A percentile compares a stretch with the other conserved stretches of the same genome.
Evolutionary conservation across 1,140 invertebrate genomes (phyloP).

Genomic region (Halictus rubicundus): DNA sequence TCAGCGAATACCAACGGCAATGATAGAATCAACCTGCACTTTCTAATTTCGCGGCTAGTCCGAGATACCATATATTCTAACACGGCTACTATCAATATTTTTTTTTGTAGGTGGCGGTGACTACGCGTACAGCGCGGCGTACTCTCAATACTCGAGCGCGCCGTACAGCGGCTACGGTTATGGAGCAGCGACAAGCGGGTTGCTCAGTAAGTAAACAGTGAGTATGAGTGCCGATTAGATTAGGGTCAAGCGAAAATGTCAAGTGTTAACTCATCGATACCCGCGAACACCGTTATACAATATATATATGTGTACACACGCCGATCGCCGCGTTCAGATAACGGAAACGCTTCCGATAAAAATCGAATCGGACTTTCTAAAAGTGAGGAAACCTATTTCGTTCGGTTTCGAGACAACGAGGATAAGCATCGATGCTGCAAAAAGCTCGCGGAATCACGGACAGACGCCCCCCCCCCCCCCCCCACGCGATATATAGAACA

Average conservation of each 20-base stretch:
- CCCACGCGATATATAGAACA: conserved; percentile 7
- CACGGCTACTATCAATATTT: conserved; percentile 57
- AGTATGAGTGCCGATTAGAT: conserved; percentile 82
- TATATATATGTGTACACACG: too few species aligned
- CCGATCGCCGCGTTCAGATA: neutral
- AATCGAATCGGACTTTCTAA: conserved; percentile 34
- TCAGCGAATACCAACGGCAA: neutral
- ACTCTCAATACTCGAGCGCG: conserved; percentile 87
- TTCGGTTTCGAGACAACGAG: conserved; percentile 15
- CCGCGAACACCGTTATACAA: neutral
- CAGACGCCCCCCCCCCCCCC: conserved; percentile 34
- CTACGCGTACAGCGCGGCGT: conserved; percentile 88
- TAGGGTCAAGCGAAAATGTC: conserved; percentile 69
- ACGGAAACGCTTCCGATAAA: neutral
- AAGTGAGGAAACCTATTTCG: conserved; percentile 35
- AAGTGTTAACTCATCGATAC: conserved; percentile 33
- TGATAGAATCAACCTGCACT: neutral
- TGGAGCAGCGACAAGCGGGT: conserved; percentile 85
- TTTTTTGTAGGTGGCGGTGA: conserved; percentile 85
- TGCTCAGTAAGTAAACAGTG: conserved; percentile 91
- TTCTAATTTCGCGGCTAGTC: neutral
- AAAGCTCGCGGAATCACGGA: conserved; percentile 26
- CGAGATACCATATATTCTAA: conserved; percentile 24
- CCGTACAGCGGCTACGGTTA: conserved; percentile 88
- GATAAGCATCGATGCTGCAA: conserved; percentile 40